Percentiles rank a stretch among this genome's conserved stretches.
Conservation (phyloP, 2,888 invertebrate genomes). For the Idaea biselata region DNA sequence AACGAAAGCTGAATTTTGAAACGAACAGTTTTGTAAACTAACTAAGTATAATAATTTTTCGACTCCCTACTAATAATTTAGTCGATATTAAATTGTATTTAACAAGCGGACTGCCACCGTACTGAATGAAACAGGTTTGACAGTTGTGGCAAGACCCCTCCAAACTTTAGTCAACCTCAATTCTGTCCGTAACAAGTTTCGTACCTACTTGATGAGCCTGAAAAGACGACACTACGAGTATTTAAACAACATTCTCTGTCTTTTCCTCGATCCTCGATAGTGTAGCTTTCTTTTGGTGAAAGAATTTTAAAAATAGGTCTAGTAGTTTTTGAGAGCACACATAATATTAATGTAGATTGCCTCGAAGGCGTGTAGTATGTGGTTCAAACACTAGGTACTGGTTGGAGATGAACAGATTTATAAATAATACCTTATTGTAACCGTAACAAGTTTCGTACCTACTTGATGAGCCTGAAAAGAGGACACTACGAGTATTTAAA, state of each 20-base stretch:
- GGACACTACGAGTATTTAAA: constrained; percentile 20
- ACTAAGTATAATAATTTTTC: constrained; percentile 2
- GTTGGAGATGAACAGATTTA: too few relatives aligned
- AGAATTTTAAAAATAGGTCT: too few relatives aligned
- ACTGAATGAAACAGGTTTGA: constrained; percentile 46
- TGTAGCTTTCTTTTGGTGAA: too few relatives aligned
- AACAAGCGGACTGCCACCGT: constrained; percentile 4
- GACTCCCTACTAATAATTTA: background rate
- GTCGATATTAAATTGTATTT: background rate
- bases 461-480: constrained; percentile 24
- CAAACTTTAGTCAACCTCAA: constrained; percentile 32
- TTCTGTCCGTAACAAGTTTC: constrained; percentile 37
- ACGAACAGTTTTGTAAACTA: background rate
- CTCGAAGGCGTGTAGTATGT: too few relatives aligned
- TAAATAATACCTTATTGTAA: too few relatives aligned
- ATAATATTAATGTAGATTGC: too few relatives aligned
- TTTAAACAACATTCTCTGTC: constrained; percentile 27
- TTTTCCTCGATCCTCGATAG: too few relatives aligned
- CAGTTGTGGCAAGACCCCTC: constrained; percentile 38
- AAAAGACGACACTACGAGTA: constrained; percentile 35
- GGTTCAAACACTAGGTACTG: too few relatives aligned
- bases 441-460: constrained; percentile 30
- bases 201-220: constrained; percentile 6
- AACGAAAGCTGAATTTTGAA: background rate
- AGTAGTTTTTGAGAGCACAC: too few relatives aligned